A percentile compares a stretch with the other conserved stretches of the same genome.
Evolutionary conservation across 2,888 invertebrate species (phyloP).

Genomic region (Danaus chrysippus): DNA sequence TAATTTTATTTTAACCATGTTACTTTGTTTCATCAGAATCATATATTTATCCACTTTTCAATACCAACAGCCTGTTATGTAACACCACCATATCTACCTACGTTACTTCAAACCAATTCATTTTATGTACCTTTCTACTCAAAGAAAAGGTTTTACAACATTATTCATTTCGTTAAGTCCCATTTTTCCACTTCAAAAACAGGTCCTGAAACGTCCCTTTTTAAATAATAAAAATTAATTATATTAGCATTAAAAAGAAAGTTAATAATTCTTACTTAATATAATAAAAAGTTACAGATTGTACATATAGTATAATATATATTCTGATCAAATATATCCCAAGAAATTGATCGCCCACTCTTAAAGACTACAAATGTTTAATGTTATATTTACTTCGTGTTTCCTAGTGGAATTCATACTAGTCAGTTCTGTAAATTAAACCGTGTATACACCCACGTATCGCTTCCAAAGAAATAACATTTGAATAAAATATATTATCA

Average conservation of each 20-base stretch:
- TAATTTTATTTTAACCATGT: too few species aligned
- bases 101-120: neutral
- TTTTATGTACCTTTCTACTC: neutral
- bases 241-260: neutral
- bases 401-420: neutral
- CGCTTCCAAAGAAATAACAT: neutral
- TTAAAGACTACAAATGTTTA: neutral
- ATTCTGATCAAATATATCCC: too few species aligned
- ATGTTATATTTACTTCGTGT: neutral
- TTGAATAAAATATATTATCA: neutral
- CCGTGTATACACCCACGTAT: neutral
- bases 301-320: too few species aligned
- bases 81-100: neutral
- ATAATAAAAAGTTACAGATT: too few species aligned
- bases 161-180: neutral
- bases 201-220: neutral
- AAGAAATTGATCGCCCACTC: neutral
- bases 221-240: neutral
- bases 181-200: constrained; percentile 2
- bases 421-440: neutral
- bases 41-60: neutral
- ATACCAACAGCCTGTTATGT: neutral
- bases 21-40: neutral
- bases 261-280: neutral
- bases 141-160: neutral